A percentile compares a stretch with the other conserved stretches of the same genome.
phyloP scores from a whole-genome alignment of 2,888 invertebrate genomes.

The Aspidiotus destructor region DNA sequence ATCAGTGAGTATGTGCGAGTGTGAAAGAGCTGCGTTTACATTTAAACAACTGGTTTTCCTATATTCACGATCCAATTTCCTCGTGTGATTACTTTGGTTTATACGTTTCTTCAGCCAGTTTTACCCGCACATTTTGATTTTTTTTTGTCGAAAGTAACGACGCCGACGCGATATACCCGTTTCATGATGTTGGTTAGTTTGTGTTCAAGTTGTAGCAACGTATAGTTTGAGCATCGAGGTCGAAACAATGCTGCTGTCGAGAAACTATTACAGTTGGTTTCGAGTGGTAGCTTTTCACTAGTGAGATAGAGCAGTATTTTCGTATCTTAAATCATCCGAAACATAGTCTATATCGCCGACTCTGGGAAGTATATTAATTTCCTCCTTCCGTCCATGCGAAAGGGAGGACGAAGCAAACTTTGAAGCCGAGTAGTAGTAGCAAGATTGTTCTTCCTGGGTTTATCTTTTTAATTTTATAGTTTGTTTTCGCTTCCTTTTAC shows the following conservation, averaged over 20 bases:
- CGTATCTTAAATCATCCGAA: no score
- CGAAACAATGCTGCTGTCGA: background rate
- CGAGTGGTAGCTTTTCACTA: background rate
- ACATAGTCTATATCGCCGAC: no score
- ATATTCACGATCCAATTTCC: slow-evolving; percentile 24
- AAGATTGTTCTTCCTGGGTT: no score
- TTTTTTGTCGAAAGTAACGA: background rate
- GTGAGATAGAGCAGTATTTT: no score
- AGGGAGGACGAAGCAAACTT: no score
- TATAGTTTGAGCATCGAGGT: background rate
- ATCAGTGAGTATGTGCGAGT: slow-evolving; percentile 1
- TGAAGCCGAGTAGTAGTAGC: no score
- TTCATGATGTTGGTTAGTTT: no score
- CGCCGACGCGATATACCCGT: background rate
- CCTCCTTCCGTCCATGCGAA: no score
- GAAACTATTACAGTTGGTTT: background rate
- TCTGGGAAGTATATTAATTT: no score
- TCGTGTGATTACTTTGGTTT: slow-evolving; percentile 21
- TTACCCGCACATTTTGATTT: background rate
- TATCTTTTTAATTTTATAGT: no score
- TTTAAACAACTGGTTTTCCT: slow-evolving; percentile 26
- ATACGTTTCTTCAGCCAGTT: slow-evolving; percentile 1
- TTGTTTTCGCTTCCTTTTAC: no score
- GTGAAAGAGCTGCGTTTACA: slow-evolving; percentile 21
- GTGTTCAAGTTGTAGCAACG: no score